A percentile compares a stretch with the other conserved stretches of the same genome.
Evolutionary conservation across 2,888 invertebrate genomes (phyloP).

Genomic region (Ptycholaimellus sp.): DNA sequence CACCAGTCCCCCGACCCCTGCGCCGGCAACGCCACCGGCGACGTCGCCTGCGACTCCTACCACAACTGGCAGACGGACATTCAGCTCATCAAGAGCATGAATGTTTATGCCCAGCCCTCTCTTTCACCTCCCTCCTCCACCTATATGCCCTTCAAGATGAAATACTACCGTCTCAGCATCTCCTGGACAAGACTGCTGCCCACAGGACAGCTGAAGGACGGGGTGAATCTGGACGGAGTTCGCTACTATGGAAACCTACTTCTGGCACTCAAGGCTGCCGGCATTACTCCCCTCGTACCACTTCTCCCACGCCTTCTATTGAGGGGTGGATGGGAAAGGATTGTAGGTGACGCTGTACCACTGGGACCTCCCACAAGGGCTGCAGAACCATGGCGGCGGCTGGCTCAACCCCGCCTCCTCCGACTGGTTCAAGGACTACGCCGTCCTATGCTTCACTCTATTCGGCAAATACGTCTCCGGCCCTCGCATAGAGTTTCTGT

Average conservation of each 20-base stretch:
- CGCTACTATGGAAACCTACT: conserved; percentile 51
- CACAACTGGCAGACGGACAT: conserved; percentile 39
- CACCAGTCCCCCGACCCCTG: conserved; percentile 35
- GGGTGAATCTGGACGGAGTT: conserved; percentile 43
- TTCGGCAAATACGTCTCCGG: conserved; percentile 26
- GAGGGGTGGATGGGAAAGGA: too few species aligned
- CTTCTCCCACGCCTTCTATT: too few species aligned
- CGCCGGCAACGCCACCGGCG: conserved; percentile 37
- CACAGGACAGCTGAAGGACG: conserved; percentile 34
- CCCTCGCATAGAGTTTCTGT: too few species aligned
- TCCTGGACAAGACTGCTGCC: conserved; percentile 51
- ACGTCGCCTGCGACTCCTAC: conserved; percentile 43
- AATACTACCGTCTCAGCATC: conserved; percentile 24
- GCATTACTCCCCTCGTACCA: conserved; percentile 33
- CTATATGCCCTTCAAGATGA: neutral
- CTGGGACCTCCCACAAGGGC: conserved; percentile 23
- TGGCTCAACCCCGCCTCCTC: conserved; percentile 18
- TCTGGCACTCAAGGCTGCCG: conserved; percentile 38
- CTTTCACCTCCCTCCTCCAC: neutral
- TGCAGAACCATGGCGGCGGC: conserved; percentile 29
- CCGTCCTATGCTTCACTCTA: conserved; percentile 19
- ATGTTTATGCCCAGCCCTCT: conserved; percentile 23
- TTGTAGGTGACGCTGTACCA: conserved; percentile 5
- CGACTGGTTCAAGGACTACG: conserved; percentile 24
- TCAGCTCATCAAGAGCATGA: conserved; percentile 33